Conservation (phyloP, 2,797 vertebrate genomes). For the Sebastiscus tertius region DNA sequence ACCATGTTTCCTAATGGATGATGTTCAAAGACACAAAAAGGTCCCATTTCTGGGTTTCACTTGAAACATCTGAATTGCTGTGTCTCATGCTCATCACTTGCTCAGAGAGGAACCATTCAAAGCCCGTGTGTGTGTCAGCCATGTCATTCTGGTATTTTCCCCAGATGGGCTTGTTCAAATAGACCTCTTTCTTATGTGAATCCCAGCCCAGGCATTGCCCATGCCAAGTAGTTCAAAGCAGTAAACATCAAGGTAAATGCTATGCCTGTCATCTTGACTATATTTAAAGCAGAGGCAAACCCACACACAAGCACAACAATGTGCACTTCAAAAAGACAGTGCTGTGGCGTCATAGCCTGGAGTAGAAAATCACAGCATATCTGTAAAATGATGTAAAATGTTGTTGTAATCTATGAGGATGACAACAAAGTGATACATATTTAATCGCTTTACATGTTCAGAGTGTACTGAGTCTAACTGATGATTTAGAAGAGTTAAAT, state of each 20-base stretch:
- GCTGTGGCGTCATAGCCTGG: slow-evolving; percentile 46
- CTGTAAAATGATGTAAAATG: slow-evolving; percentile 44
- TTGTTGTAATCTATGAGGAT: slow-evolving; percentile 39
- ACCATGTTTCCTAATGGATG: slow-evolving; percentile 54
- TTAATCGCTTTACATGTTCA: not conserved
- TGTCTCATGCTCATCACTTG: slow-evolving; percentile 68
- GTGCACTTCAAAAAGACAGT: slow-evolving; percentile 62
- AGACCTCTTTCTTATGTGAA: slow-evolving; percentile 72
- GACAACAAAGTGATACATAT: slow-evolving; percentile 35
- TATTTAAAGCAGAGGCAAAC: slow-evolving; percentile 72
- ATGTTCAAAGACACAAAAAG: slow-evolving; percentile 67
- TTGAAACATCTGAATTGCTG: slow-evolving; percentile 73
- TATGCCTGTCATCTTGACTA: slow-evolving; percentile 79
- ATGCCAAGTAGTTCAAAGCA: slow-evolving; percentile 81
- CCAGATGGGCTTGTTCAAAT: slow-evolving; percentile 85
- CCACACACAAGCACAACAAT: slow-evolving; percentile 64
- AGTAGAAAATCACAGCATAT: slow-evolving; percentile 57
- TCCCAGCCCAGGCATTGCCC: slow-evolving; percentile 69
- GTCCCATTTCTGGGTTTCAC: slow-evolving; percentile 66
- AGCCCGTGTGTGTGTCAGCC: slow-evolving; percentile 72
- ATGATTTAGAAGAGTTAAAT: not conserved
- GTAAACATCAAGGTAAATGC: slow-evolving; percentile 84
- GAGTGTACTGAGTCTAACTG: not conserved
- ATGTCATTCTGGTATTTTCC: slow-evolving; percentile 75
- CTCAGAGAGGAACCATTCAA: slow-evolving; percentile 73